Percentiles rank a stretch among this genome's conserved stretches.
These are phyloP conservation scores for Sinopyrophorus schimmeli DNA, from an alignment of 2,888 invertebrate species.

Conservation along the genomic window DNA sequence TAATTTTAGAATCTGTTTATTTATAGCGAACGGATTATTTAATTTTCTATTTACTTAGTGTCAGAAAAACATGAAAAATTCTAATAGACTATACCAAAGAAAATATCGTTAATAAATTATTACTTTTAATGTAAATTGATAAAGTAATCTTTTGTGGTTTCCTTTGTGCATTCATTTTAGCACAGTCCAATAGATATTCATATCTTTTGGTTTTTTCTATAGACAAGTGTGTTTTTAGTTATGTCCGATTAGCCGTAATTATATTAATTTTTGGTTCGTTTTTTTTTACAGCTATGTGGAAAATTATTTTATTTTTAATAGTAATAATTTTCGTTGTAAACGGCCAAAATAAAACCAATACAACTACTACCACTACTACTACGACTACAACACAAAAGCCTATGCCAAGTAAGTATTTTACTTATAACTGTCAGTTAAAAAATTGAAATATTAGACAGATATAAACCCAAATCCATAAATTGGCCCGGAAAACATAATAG, in stretches of 20 bases:
- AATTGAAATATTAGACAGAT: no score
- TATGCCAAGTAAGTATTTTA: background rate
- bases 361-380: conserved; percentile 2
- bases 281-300: background rate
- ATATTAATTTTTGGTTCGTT: background rate
- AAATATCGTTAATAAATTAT: no score
- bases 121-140: no score
- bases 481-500: conserved; percentile 16
- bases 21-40: no score
- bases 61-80: no score
- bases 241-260: no score
- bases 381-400: background rate
- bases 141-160: conserved; percentile 25
- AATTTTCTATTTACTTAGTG: no score
- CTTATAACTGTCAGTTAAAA: background rate
- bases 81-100: no score
- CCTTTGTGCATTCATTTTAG: conserved; percentile 4
- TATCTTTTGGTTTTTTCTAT: background rate
- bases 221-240: background rate
- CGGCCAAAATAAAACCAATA: conserved; percentile 1
- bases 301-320: background rate
- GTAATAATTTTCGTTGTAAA: conserved; percentile 2
- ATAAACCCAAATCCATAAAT: conserved; percentile 9
- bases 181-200: background rate
- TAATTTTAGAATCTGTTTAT: no score